Evolutionary conservation across 2,888 invertebrate species (phyloP).

Genomic region (Drosophila gaucha): DNA sequence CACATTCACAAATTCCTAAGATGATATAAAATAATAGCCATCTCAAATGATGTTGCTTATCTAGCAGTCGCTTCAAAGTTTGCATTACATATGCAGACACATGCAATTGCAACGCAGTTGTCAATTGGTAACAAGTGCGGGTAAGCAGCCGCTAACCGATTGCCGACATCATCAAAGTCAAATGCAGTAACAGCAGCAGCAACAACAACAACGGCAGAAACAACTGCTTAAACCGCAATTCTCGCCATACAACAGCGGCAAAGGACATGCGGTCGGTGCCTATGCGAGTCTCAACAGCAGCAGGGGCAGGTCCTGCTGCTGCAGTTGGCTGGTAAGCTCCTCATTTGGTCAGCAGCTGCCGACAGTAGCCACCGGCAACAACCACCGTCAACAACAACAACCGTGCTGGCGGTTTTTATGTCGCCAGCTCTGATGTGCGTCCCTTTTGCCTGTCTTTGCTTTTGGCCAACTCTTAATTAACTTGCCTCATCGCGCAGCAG

Average conservation of each 20-base stretch:
- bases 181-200: conserved; percentile 29
- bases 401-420: conserved; percentile 64
- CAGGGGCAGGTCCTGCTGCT: background rate
- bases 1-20: too few relatives aligned
- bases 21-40: too few relatives aligned
- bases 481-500: conserved; percentile 59
- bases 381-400: conserved; percentile 21
- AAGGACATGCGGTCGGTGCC: conserved; percentile 58
- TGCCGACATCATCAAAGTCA: conserved; percentile 63
- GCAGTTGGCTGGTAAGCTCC: conserved; percentile 66
- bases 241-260: conserved; percentile 51
- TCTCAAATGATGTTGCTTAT: background rate
- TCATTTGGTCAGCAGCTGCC: conserved; percentile 70
- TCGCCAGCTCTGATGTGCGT: conserved; percentile 26
- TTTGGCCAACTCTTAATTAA: conserved; percentile 72
- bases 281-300: conserved; percentile 29
- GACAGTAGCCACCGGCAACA: conserved; percentile 43
- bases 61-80: conserved; percentile 8
- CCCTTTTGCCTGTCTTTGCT: conserved; percentile 45
- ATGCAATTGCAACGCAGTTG: conserved; percentile 24
- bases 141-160: conserved; percentile 45
- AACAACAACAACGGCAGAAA: conserved; percentile 19
- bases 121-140: conserved; percentile 30
- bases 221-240: conserved; percentile 51
- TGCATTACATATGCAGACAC: background rate